Evolutionary conservation across 1,140 invertebrate genomes (phyloP).

Genomic region (Chrysoperla carnea): DNA sequence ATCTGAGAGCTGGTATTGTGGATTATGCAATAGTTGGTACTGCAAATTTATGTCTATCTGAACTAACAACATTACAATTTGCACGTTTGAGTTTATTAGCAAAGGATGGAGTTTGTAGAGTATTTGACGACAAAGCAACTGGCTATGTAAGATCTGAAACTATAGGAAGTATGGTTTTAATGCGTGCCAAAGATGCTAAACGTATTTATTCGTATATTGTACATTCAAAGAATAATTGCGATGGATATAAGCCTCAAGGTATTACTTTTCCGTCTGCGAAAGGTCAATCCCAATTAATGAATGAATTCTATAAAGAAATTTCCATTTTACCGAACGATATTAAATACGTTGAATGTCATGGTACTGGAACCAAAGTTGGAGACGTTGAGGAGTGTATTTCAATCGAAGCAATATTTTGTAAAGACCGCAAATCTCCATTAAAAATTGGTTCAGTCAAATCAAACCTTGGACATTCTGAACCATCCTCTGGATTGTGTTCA

Average conservation of each 20-base stretch:
- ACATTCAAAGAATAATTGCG: slow-evolving; percentile 49
- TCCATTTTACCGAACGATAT: slow-evolving; percentile 30
- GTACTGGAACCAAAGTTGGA: slow-evolving; percentile 40
- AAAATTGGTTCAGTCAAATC: slow-evolving; percentile 52
- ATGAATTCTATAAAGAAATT: slow-evolving; percentile 32
- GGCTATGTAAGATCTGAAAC: slow-evolving; percentile 55
- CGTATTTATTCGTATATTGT: slow-evolving; percentile 28
- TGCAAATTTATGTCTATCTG: slow-evolving; percentile 65
- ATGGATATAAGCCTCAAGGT: slow-evolving; percentile 31
- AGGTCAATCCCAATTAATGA: slow-evolving; percentile 29
- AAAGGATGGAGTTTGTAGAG: slow-evolving; percentile 64
- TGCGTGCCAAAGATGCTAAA: slow-evolving; percentile 55
- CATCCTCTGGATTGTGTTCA: slow-evolving; percentile 36
- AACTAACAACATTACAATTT: slow-evolving; percentile 57
- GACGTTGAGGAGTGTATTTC: slow-evolving; percentile 47
- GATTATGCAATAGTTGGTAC: slow-evolving; percentile 61
- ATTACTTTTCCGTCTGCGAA: slow-evolving; percentile 38
- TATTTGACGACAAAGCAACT: slow-evolving; percentile 63
- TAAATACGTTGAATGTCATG: slow-evolving; percentile 43
- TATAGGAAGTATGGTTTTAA: slow-evolving; percentile 59
- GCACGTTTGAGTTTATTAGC: slow-evolving; percentile 57
- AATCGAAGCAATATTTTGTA: slow-evolving; percentile 36
- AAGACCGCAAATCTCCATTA: slow-evolving; percentile 29
- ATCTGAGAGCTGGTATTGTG: slow-evolving; percentile 46
- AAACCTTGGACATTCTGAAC: slow-evolving; percentile 52